Evolutionary conservation across 2,888 invertebrate genomes (phyloP).

Genomic region (Sarcophaga subvicina): DNA sequence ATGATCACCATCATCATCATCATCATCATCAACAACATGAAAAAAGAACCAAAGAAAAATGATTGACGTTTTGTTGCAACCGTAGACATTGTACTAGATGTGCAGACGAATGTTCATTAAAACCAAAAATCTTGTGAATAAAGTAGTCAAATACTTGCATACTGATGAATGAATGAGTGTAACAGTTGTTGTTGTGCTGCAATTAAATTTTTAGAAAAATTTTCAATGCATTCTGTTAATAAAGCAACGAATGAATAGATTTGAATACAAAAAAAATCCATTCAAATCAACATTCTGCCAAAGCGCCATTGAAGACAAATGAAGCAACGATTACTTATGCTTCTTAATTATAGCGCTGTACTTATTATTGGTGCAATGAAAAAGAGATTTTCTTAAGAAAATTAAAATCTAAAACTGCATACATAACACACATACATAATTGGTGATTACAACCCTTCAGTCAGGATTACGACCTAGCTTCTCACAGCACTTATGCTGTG

Average conservation of each 20-base stretch:
- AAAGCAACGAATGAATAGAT: neutral
- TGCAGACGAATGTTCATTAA: neutral
- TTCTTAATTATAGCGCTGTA: conserved; percentile 9
- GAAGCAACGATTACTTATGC: conserved; percentile 20
- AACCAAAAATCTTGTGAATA: neutral
- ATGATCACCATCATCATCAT: conserved; percentile 22
- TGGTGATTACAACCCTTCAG: too few species aligned
- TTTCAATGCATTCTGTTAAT: neutral
- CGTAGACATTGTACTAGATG: conserved; percentile 21
- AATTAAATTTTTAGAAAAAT: neutral
- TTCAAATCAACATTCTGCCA: conserved; percentile 76
- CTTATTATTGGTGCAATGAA: conserved; percentile 6
- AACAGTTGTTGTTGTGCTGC: conserved; percentile 54
- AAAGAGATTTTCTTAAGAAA: conserved; percentile 10
- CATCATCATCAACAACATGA: conserved; percentile 14
- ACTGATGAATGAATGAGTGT: conserved; percentile 6
- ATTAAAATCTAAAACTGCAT: too few species aligned
- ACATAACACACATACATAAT: too few species aligned
- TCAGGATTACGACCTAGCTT: too few species aligned
- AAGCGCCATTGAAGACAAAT: conserved; percentile 62
- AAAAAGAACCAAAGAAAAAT: conserved; percentile 52
- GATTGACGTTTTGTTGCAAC: conserved; percentile 73
- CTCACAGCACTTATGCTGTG: too few species aligned
- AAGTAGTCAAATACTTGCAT: neutral
- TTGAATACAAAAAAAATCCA: conserved; percentile 62